Evolutionary conservation across 2,888 invertebrate genomes (phyloP).

Genomic region (Lasioglossum malachurum): DNA sequence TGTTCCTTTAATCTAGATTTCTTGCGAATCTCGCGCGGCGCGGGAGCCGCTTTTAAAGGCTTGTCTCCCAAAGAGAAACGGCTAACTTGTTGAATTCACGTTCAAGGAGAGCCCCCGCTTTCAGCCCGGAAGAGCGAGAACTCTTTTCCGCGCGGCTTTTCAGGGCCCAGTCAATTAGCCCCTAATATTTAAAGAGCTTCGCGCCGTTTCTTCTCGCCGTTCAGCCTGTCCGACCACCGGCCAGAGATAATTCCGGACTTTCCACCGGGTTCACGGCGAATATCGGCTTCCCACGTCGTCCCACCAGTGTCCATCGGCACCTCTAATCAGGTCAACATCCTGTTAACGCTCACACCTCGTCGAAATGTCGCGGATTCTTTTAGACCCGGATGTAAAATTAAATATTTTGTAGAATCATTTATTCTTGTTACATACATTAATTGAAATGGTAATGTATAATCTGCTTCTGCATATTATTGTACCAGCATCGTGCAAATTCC

Average conservation of each 20-base stretch:
- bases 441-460: neutral
- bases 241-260: slow-evolving; percentile 9
- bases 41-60: slow-evolving; percentile 28
- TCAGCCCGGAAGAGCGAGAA: neutral
- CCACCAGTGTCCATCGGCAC: neutral
- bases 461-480: neutral
- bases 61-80: slow-evolving; percentile 48
- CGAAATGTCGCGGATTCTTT: neutral
- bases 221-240: neutral
- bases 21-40: slow-evolving; percentile 42
- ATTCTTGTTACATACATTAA: neutral
- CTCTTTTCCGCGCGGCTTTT: slow-evolving; percentile 13
- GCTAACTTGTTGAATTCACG: slow-evolving; percentile 63
- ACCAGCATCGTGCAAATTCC: neutral
- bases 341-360: neutral
- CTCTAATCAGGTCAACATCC: neutral
- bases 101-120: slow-evolving; percentile 31
- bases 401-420: neutral
- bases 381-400: neutral
- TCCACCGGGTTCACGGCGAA: neutral
- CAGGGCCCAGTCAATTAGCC: slow-evolving; percentile 40
- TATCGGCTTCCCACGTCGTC: neutral
- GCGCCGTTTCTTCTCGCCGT: neutral
- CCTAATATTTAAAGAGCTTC: slow-evolving; percentile 44
- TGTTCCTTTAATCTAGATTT: slow-evolving; percentile 61